Conservation (phyloP, 2,113 vertebrate species). For the Mobula birostris region DNA sequence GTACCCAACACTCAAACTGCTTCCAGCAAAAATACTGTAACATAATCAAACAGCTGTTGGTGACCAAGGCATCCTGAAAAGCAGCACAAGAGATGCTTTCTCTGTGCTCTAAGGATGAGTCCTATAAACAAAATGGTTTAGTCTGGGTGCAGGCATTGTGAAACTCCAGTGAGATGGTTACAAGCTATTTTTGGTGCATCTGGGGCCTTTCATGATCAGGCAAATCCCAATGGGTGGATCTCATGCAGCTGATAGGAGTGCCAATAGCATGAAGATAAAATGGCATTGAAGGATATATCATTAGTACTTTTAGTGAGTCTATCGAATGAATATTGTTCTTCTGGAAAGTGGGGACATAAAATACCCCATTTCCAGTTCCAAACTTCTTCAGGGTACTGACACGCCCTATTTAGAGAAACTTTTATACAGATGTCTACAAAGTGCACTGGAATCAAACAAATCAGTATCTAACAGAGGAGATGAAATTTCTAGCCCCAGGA, state of each 20-base stretch:
- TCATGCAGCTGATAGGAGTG: not conserved
- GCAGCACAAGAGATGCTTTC: not conserved
- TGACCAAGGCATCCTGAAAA: not conserved
- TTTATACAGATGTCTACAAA: not conserved
- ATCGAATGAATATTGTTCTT: too few relatives aligned
- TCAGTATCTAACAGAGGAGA: not conserved
- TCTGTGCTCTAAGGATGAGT: not conserved
- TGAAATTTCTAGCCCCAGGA: too few relatives aligned
- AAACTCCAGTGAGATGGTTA: not conserved
- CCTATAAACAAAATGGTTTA: not conserved
- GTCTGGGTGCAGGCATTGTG: not conserved
- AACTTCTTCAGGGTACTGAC: not conserved
- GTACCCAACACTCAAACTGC: not conserved
- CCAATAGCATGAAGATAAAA: not conserved
- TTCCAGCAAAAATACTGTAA: not conserved
- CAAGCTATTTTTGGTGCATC: not conserved
- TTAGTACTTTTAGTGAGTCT: too few relatives aligned
- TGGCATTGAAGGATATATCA: too few relatives aligned
- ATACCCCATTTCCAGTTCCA: not conserved
- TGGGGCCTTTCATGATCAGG: not conserved
- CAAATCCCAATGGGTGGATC: not conserved
- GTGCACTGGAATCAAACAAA: not conserved
- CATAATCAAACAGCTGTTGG: not conserved
- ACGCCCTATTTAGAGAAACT: not conserved
- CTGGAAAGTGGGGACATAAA: too few relatives aligned